phyloP scores from a whole-genome alignment of 2,888 invertebrate species.

The Pedicia rivosa region DNA sequence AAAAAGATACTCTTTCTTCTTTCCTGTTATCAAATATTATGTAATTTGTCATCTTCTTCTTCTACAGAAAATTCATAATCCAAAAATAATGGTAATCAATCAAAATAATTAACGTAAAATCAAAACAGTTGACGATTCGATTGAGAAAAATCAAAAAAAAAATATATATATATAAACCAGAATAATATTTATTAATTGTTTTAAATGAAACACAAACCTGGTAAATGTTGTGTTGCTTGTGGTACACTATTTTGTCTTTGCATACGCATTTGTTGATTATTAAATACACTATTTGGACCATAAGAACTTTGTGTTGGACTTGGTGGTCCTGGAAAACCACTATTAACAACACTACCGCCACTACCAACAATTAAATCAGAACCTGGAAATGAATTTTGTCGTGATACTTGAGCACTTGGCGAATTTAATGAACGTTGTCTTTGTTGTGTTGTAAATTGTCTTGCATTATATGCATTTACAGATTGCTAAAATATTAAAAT shows the following conservation, averaged over 20 bases:
- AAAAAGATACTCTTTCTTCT: too few species aligned
- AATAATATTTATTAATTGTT: background rate
- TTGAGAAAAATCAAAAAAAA: constrained; percentile 11
- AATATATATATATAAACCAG: background rate
- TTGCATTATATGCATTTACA: constrained; percentile 19
- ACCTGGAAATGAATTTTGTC: constrained; percentile 27
- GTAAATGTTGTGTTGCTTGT: constrained; percentile 30
- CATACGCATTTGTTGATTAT: constrained; percentile 23
- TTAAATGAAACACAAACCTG: constrained; percentile 19
- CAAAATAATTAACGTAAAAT: too few species aligned
- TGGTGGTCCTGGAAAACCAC: constrained; percentile 20
- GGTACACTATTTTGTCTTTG: constrained; percentile 29
- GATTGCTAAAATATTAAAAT: background rate
- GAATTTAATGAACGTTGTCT: constrained; percentile 26
- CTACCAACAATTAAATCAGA: too few species aligned
- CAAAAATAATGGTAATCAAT: too few species aligned
- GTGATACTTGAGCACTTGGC: constrained; percentile 22
- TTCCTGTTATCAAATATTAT: too few species aligned
- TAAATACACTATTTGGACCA: constrained; percentile 21
- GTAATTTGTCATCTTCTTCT: too few species aligned
- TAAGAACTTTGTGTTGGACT: constrained; percentile 23
- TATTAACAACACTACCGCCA: too few species aligned
- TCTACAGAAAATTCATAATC: too few species aligned
- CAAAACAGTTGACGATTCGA: constrained; percentile 32
- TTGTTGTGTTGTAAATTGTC: constrained; percentile 24